Base-by-base conservation (phyloP, 2,797 vertebrate genomes). In the Arctocebus calabarensis region DNA sequence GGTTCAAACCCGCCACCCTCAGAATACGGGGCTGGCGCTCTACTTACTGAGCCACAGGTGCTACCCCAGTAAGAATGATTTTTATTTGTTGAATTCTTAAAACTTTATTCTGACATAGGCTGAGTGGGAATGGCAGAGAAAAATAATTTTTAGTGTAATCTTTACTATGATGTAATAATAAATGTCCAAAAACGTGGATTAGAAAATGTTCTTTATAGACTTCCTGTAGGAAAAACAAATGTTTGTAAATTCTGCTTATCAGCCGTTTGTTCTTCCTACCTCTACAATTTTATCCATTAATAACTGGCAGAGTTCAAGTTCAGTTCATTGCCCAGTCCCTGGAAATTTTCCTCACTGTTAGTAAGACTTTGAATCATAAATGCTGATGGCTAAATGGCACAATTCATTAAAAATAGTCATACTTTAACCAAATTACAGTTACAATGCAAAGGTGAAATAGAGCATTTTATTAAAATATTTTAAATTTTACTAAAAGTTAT, bases 231-330 rank as follows among this genome's bases (percentile, higher is more conserved):
- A 96, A 98, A 98, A 97, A 95, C 77, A 97, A 98, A 97, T 97
- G 87, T 91, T 97, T 98, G 87, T 90, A 95, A 89, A 27, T 37
- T 91, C 94, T 98, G 96, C 90, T 98, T 98, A 98, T 97, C 73
- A 13, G 94, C 84, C 98, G 90, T 98, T 97, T 98, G 73, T 97
- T 98, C 97, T 97, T 98, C 91, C 96, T 97, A 90, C 88, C 95
- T 90, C 97, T 98, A 95, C 90, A 90, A 90, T 98, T 98, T 97
- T 84, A 96, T 91, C 95, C 97, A 97, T 97, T 97, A 98, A 96
- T 94, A 98, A 96, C 97, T 98, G 93, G 96, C 97, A 98, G 97
- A 98, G 98, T 97, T 98, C 95, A 98, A 96, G 62, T 97, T 98
- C 85, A 95, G 97, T 98, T 98, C 97, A 97, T 96, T 96, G 40